Evolutionary conservation across 2,113 vertebrate species (phyloP), one percentile per base, ranked within the genome.

Genomic region (Hepsetus odoe): DNA sequence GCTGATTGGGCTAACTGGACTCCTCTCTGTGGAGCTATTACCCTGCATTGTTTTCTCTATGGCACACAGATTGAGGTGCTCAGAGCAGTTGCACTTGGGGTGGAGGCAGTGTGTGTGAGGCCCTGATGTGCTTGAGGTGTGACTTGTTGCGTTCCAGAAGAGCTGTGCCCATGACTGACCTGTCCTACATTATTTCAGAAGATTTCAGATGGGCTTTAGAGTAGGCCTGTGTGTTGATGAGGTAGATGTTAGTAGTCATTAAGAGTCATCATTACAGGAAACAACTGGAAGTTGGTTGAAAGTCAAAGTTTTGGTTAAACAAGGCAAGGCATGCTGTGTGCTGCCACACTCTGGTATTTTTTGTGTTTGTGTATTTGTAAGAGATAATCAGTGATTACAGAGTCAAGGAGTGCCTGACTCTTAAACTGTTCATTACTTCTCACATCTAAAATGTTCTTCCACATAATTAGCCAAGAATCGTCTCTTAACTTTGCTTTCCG

Each of bases 1-100:
- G 62, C 91, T 93, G 92, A 93, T 93, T 92, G 91, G 87, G 67
- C 90, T 92, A 92, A 92, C 92, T 91, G 90, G 91, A 90, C 90
- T 91, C 90, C 90, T 91, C 87, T 92, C 89, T 91, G 84, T 87
- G 89, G 85, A 51, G 74, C 83, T 78, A 93, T 93, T 92, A 92
- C 88, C 90, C 88, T 87, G 90, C 80, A 91, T 92, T 92, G 90
- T 92, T 92, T 91, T 89, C 89, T 85, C 83, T 80, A 86, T 62
- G 87, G 87, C 85, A 86, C 82, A 90, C 83, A 86, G 90, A 91
- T 91, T 86, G 90, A 84, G 84, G 75, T 42, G 53, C 64, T 72
- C 81, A 88, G 90, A 90, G 87, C 89, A 88, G 91, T 90, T 82
- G 77, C 85, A 87, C 81, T 81, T 79, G 53, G 62, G 78, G 51